Evolutionary conservation across 1,140 invertebrate species (phyloP).

Genomic region (Palaemon carinicauda): DNA sequence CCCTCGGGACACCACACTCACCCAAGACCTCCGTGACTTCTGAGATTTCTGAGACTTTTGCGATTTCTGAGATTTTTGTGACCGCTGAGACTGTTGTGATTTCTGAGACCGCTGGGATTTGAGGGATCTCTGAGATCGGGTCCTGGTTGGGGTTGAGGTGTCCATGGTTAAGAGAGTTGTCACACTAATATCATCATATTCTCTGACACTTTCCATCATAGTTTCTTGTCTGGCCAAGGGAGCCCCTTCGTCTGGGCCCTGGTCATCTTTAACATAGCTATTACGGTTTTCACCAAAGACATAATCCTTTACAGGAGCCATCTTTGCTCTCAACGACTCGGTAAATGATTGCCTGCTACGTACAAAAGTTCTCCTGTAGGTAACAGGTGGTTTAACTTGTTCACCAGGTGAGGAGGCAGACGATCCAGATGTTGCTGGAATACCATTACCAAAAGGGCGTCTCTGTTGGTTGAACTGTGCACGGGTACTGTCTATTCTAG

Average conservation of each 20-base stretch:
- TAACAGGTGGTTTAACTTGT: no score
- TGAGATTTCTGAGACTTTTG: background rate
- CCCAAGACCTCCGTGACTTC: conserved; percentile 14
- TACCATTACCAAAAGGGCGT: background rate
- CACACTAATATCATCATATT: conserved; percentile 79
- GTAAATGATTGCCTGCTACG: no score
- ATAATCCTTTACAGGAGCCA: background rate
- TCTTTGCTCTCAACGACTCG: background rate
- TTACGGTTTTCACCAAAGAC: background rate
- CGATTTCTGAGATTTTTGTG: background rate
- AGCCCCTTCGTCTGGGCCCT: conserved; percentile 71
- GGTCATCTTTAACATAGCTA: background rate
- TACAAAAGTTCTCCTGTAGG: no score
- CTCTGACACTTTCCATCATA: conserved; percentile 61
- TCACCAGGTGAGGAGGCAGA: no score
- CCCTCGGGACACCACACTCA: background rate
- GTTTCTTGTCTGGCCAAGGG: conserved; percentile 64
- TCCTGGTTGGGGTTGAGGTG: background rate
- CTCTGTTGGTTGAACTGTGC: background rate
- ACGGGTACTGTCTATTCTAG: background rate
- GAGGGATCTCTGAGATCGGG: conserved; percentile 1
- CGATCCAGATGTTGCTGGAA: background rate
- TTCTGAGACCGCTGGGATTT: background rate
- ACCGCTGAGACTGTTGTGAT: background rate
- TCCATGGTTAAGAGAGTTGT: conserved; percentile 9